Conservation (phyloP, 2,888 invertebrate species). For the Theristus sp. region DNA sequence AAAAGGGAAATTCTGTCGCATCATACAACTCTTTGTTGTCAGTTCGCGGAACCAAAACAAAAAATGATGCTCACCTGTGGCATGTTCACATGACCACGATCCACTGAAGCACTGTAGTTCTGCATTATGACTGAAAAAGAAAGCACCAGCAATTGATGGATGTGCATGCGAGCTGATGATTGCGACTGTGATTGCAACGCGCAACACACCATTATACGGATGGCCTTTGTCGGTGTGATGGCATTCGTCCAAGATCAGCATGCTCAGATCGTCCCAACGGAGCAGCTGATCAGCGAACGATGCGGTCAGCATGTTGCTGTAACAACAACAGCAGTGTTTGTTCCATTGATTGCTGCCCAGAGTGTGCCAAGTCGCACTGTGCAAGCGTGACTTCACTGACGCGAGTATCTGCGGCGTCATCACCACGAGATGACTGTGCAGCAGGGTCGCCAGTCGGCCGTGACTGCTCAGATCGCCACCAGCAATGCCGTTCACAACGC, state of each 20-base stretch:
- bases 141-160: not conserved
- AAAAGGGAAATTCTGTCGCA: not conserved
- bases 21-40: not conserved
- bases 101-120: not conserved
- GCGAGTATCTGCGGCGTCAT: constrained; percentile 27
- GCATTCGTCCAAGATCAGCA: constrained; percentile 77
- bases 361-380: no score
- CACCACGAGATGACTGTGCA: constrained; percentile 21
- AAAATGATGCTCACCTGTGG: not conserved
- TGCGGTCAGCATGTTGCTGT: not conserved
- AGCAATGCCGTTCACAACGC: constrained; percentile 7
- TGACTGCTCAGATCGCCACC: not conserved
- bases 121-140: not conserved
- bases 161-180: no score
- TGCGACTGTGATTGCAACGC: no score
- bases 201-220: not conserved
- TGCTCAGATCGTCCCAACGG: constrained; percentile 14
- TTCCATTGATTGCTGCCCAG: not conserved
- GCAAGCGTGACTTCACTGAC: constrained; percentile 13
- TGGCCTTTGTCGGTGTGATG: constrained; percentile 41
- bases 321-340: not conserved
- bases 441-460: not conserved
- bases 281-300: not conserved
- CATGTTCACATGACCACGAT: not conserved
- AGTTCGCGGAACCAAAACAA: not conserved